A percentile compares a stretch with the other conserved stretches of the same genome.
Conservation (phyloP, 2,797 vertebrate species). For the Gobionotothen gibberifrons region DNA sequence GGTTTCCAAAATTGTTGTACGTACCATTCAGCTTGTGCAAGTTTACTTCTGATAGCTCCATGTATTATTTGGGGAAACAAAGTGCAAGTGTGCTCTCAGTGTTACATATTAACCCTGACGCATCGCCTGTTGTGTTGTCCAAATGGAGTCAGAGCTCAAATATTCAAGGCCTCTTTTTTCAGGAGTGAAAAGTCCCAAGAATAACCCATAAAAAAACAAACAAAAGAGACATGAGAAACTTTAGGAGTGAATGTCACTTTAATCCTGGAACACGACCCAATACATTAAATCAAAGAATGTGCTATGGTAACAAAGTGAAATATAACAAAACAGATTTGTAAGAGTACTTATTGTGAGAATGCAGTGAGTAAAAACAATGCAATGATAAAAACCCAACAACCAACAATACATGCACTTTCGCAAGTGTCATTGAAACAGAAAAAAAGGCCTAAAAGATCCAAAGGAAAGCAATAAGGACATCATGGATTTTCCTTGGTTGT, state of each 20-base stretch:
- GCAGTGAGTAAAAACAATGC: conserved; percentile 60
- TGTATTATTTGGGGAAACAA: conserved; percentile 84
- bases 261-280: conserved; percentile 72
- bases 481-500: conserved; percentile 43
- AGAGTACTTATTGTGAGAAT: conserved; percentile 62
- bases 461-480: conserved; percentile 47
- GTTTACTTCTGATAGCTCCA: conserved; percentile 51
- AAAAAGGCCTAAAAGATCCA: conserved; percentile 43
- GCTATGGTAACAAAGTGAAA: conserved; percentile 59
- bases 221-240: conserved; percentile 32
- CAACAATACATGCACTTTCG: conserved; percentile 39
- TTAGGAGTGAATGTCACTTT: conserved; percentile 78
- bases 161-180: conserved; percentile 10
- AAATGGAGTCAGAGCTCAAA: conserved; percentile 20
- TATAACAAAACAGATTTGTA: conserved; percentile 49
- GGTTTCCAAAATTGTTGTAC: conserved; percentile 40
- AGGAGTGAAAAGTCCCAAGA: conserved; percentile 11
- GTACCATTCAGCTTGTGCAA: conserved; percentile 68
- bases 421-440: conserved; percentile 50
- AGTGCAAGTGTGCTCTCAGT: conserved; percentile 83
- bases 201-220: conserved; percentile 16
- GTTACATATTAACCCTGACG: conserved; percentile 84
- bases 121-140: conserved; percentile 20
- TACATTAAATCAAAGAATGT: conserved; percentile 65
- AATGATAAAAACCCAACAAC: conserved; percentile 52